A percentile compares a stretch with the other conserved stretches of the same genome.
phyloP scores from a whole-genome alignment of 2,888 invertebrate species.

The Leptarthrus brevirostris region DNA sequence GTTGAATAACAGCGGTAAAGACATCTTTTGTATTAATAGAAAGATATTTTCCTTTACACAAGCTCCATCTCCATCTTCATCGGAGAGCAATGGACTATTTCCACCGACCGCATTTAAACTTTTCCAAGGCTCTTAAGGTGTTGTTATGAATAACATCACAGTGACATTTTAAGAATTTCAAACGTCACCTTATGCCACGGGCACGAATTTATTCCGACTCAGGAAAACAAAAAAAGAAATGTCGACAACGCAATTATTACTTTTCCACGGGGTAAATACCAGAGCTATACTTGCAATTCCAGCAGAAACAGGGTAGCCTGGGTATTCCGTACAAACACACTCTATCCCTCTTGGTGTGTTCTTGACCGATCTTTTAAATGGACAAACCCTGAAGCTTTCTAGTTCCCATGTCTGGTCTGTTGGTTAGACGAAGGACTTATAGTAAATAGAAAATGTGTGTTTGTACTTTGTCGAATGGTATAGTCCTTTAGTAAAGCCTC shows the following conservation, averaged over 20 bases:
- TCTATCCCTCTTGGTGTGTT: neutral
- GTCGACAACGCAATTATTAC: constrained; percentile 38
- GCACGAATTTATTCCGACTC: neutral
- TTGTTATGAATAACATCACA: constrained; percentile 16
- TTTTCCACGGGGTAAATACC: constrained; percentile 32
- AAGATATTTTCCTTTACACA: neutral
- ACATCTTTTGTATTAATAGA: constrained; percentile 1
- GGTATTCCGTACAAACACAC: neutral
- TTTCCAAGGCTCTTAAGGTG: neutral
- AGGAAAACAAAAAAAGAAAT: too few species aligned
- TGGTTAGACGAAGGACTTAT: neutral
- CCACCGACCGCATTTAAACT: constrained; percentile 11
- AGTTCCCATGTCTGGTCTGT: constrained; percentile 5
- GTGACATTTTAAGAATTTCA: constrained; percentile 35
- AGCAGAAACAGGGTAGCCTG: neutral
- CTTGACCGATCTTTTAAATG: constrained; percentile 33
- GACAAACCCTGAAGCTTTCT: constrained; percentile 24
- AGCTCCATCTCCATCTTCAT: neutral
- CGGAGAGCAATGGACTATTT: constrained; percentile 26
- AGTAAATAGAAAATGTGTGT: neutral
- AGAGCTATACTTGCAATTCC: neutral
- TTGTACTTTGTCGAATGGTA: neutral
- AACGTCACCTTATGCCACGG: constrained; percentile 17
- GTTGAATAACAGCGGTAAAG: neutral
- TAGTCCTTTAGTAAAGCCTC: neutral